Base-by-base conservation (phyloP, 2,888 invertebrate species). In the Caenorhabditis drosophilae region DNA sequence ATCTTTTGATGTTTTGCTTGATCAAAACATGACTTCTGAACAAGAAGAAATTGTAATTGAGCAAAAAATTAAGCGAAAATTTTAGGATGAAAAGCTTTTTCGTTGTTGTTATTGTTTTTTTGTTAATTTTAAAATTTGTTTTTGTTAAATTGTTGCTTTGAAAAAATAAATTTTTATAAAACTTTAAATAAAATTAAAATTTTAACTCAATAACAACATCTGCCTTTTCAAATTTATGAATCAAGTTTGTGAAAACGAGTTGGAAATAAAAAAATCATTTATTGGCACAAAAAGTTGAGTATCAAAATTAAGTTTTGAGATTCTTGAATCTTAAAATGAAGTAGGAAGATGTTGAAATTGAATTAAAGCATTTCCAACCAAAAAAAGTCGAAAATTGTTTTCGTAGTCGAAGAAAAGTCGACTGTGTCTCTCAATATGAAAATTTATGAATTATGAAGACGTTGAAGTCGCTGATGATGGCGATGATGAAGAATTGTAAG, bases 1-100 rank as follows among this genome's bases (percentile, higher is more conserved):
- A 15, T 60, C 76, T 2, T 82, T 82, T 58, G 82, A 82, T 48
- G 51, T 81, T 18, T 36, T 74, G 26, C 40, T 67, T 36, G 54
- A 71, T 38, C 27, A 41, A 26, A 55, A 45, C 1, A 60, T 66
- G 56, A 11, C 41, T 4, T 56, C 60, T n/a, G 66, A 64, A 45
- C 51, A 52, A 16, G 64, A 64, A 35, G 64, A 64, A 35, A 34
- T 16, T 31, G 51, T 55, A 18, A 51, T 27, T 15, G 31, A 23
- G 2, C 38, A 55, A 9, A 50, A 51, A 1, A 4, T n/a, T 16
- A 59, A 55, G 23, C 35, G 60, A 25, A 41, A 22, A 4, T 12
- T 25, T 20, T 45, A 46, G 41, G 26, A 41, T 11, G 34, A 18
- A 4, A 35, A n/a, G n/a, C n/a, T n/a, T n/a, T n/a, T n/a, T n/a